phyloP scores from a whole-genome alignment of 2,888 invertebrate species.

The Pimpla rufipes region DNA sequence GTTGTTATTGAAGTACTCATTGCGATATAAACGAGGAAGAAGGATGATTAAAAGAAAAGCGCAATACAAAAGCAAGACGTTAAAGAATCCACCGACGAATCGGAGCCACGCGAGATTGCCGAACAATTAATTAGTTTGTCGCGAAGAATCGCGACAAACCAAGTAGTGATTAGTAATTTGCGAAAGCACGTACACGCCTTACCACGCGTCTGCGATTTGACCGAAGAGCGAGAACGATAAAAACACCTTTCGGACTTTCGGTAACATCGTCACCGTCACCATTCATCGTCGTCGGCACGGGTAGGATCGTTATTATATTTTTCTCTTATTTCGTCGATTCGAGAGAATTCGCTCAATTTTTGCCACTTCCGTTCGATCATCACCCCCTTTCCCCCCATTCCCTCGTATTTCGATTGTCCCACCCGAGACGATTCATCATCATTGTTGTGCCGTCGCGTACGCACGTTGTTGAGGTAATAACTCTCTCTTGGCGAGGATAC shows the following conservation, averaged over 20 bases:
- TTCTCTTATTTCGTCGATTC: slow-evolving; percentile 35
- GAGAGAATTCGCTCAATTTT: slow-evolving; percentile 42
- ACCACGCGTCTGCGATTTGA: slow-evolving; percentile 22
- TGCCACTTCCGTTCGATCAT: slow-evolving; percentile 37
- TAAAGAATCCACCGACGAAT: slow-evolving; percentile 50
- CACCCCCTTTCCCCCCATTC: too few species aligned
- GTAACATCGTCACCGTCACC: slow-evolving; percentile 46
- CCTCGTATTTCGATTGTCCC: slow-evolving; percentile 69
- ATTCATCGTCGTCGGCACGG: slow-evolving; percentile 56
- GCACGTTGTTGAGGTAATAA: slow-evolving; percentile 81
- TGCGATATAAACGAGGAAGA: slow-evolving; percentile 71
- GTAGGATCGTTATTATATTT: slow-evolving; percentile 17
- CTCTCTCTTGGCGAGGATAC: slow-evolving; percentile 80
- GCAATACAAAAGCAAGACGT: slow-evolving; percentile 70
- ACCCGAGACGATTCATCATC: slow-evolving; percentile 74
- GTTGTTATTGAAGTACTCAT: slow-evolving; percentile 79
- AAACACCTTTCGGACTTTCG: slow-evolving; percentile 32
- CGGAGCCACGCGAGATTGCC: slow-evolving; percentile 6
- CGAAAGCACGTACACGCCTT: slow-evolving; percentile 50
- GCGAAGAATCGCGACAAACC: slow-evolving; percentile 46
- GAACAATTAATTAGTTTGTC: slow-evolving; percentile 57
- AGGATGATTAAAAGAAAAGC: slow-evolving; percentile 59
- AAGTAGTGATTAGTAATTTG: slow-evolving; percentile 67
- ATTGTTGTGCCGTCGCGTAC: slow-evolving; percentile 83
- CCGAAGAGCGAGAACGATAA: slow-evolving; percentile 6